These are phyloP conservation scores for Noctua janthina DNA, from an alignment of 2,888 invertebrate genomes.

Conservation along the genomic window DNA sequence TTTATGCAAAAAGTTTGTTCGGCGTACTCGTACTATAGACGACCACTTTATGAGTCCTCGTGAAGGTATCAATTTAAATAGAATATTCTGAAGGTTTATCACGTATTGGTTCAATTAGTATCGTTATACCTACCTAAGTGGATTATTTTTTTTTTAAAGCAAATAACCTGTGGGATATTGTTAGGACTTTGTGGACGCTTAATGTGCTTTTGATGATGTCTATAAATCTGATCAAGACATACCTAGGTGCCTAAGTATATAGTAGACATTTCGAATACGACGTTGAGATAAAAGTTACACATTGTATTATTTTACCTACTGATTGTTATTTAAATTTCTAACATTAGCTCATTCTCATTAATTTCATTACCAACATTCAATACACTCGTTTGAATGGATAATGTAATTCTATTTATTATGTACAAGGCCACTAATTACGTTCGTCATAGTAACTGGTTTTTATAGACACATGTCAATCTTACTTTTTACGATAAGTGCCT, in stretches of 20 bases:
- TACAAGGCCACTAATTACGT: slow-evolving; percentile 44
- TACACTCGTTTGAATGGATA: slow-evolving; percentile 34
- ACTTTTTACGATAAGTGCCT: slow-evolving; percentile 31
- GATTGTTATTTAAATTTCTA: slow-evolving; percentile 11
- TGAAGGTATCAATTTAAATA: no score
- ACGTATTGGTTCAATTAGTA: no score
- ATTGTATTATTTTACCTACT: background rate
- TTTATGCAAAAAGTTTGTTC: slow-evolving; percentile 3
- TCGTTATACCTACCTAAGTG: no score
- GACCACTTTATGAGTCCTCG: no score
- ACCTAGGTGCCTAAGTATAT: background rate
- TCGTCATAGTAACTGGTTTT: slow-evolving; percentile 38
- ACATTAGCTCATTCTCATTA: slow-evolving; percentile 26
- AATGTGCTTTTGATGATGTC: no score
- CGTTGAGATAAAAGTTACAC: background rate
- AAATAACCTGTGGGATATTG: no score
- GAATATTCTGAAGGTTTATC: no score
- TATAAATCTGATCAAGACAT: background rate
- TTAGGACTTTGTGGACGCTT: no score
- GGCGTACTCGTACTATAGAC: background rate
- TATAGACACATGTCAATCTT: slow-evolving; percentile 25
- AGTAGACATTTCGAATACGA: background rate
- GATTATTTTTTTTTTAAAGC: no score
- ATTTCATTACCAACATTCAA: slow-evolving; percentile 33
- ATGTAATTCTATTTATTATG: slow-evolving; percentile 21